A percentile compares a stretch with the other conserved stretches of the same genome.
These are phyloP conservation scores for Camptogramma bilineatum DNA, from an alignment of 2,888 invertebrate species.

Conservation along the genomic window DNA sequence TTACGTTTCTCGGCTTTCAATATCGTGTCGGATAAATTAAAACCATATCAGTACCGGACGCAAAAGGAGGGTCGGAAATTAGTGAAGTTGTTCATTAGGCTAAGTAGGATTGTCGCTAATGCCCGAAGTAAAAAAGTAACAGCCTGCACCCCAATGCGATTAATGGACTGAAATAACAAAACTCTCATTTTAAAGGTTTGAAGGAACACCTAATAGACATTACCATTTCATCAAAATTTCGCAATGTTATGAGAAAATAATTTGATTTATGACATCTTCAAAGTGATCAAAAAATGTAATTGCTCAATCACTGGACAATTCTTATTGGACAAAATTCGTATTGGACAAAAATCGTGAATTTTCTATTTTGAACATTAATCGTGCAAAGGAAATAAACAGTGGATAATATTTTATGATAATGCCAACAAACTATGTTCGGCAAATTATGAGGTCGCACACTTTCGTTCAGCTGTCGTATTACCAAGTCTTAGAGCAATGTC, in stretches of 20 bases:
- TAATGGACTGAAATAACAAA: slow-evolving; percentile 43
- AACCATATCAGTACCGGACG: slow-evolving; percentile 31
- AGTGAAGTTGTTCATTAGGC: slow-evolving; percentile 80
- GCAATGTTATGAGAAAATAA: not conserved
- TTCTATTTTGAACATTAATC: too few species aligned
- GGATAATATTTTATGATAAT: too few species aligned
- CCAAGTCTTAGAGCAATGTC: too few species aligned
- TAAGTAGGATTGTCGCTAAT: slow-evolving; percentile 75
- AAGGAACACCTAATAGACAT: slow-evolving; percentile 12
- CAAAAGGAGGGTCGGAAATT: slow-evolving; percentile 64
- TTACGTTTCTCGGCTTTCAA: not conserved
- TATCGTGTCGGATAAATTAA: not conserved
- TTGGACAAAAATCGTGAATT: too few species aligned
- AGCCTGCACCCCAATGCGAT: slow-evolving; percentile 40
- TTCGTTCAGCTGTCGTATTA: too few species aligned
- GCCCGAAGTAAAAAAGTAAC: slow-evolving; percentile 61
- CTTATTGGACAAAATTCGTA: too few species aligned
- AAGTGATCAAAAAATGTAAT: too few species aligned
- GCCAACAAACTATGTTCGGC: too few species aligned
- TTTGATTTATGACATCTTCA: too few species aligned
- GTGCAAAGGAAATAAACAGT: too few species aligned
- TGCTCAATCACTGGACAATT: too few species aligned
- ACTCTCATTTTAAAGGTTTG: slow-evolving; percentile 16
- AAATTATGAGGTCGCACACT: too few species aligned
- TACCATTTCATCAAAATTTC: not conserved